Conservation (phyloP, 2,888 invertebrate species). For the Eupithecia dodoneata region DNA sequence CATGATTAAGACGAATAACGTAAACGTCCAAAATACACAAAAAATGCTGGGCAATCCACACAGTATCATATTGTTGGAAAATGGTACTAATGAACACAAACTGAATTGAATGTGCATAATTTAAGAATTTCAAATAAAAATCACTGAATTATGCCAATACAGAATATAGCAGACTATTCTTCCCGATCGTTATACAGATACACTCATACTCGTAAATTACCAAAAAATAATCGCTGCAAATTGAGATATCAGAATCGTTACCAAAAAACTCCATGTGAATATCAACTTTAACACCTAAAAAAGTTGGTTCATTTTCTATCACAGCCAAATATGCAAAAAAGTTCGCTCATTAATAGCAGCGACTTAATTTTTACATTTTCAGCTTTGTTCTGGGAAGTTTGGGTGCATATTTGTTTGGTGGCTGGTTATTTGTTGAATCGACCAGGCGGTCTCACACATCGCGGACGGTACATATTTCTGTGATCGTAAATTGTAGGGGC, state of each 20-base stretch:
- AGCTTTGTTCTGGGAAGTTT: constrained; percentile 23
- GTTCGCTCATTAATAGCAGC: constrained; percentile 49
- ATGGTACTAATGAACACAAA: background rate
- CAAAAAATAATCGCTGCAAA: constrained; percentile 63
- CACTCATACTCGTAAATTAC: constrained; percentile 57
- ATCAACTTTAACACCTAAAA: constrained; percentile 47
- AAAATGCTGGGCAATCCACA: background rate
- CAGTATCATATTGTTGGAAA: background rate
- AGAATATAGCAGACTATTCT: constrained; percentile 49
- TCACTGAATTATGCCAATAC: background rate
- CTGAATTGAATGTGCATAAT: background rate
- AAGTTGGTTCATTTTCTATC: constrained; percentile 44
- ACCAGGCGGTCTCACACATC: constrained; percentile 73
- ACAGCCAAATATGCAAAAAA: constrained; percentile 49
- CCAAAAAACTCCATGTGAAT: constrained; percentile 38
- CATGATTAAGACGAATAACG: constrained; percentile 25
- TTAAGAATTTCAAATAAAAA: background rate
- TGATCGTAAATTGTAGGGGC: constrained; percentile 67
- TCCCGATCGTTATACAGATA: constrained; percentile 60
- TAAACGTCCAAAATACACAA: constrained; percentile 24
- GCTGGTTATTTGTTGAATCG: constrained; percentile 36
- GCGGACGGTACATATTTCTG: constrained; percentile 59
- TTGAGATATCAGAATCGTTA: constrained; percentile 67
- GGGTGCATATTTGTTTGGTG: constrained; percentile 31
- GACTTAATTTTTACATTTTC: constrained; percentile 29